phyloP scores from a whole-genome alignment of 2,113 vertebrate genomes.

The Alouatta palliata region DNA sequence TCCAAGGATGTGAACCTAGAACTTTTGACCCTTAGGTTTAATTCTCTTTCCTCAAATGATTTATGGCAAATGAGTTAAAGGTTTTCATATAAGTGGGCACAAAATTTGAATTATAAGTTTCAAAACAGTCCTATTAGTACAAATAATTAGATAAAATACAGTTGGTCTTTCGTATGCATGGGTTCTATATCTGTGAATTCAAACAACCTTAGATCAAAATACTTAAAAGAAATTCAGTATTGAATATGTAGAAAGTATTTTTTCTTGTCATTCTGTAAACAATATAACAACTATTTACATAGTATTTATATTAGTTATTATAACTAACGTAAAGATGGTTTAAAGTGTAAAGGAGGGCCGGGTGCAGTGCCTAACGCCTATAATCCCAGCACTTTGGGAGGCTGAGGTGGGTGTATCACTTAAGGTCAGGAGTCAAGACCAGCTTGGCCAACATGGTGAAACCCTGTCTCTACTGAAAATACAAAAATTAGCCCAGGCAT shows the following conservation, averaged over 20 bases:
- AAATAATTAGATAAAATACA: not conserved
- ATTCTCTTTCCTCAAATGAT: not conserved
- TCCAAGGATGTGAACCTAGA: not conserved
- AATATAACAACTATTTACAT: not conserved
- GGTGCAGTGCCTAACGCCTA: not conserved
- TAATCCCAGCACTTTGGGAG: not conserved
- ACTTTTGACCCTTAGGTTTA: not conserved
- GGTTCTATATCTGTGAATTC: not conserved
- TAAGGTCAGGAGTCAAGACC: not conserved
- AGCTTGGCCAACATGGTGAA: not conserved
- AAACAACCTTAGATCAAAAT: not conserved
- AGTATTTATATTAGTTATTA: not conserved
- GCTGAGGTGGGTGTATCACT: not conserved
- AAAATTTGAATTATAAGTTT: not conserved
- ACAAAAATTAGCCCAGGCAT: not conserved
- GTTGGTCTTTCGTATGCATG: not conserved
- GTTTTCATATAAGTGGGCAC: not conserved
- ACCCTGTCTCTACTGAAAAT: not conserved
- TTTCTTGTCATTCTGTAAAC: not conserved
- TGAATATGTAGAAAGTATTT: not conserved
- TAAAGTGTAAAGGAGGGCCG: not conserved
- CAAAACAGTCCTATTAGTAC: not conserved
- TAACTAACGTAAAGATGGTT: not conserved
- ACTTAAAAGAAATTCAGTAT: not conserved
- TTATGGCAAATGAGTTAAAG: not conserved